Conservation (phyloP, 2,888 invertebrate species). For the Diplazon laetatorius region DNA sequence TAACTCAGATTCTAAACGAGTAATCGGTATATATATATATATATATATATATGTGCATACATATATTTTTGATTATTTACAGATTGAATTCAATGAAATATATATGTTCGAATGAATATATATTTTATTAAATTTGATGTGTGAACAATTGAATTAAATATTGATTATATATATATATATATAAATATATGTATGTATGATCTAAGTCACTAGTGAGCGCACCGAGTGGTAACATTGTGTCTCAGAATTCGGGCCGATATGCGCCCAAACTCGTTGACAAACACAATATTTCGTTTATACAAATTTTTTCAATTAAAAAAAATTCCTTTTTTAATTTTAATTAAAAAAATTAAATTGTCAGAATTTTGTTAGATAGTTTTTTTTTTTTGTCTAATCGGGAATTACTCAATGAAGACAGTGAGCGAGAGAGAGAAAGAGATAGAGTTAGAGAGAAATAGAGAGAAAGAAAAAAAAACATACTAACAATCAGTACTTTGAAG, state of each 20-base stretch:
- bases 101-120: too few relatives aligned
- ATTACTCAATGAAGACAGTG: conserved; percentile 21
- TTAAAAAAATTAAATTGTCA: too few relatives aligned
- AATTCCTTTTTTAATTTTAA: conserved; percentile 22
- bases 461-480: too few relatives aligned
- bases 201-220: conserved; percentile 59
- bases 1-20: conserved; percentile 29
- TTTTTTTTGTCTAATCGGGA: conserved; percentile 60
- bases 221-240: conserved; percentile 57
- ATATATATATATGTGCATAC: conserved; percentile 48
- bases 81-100: too few relatives aligned
- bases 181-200: conserved; percentile 31
- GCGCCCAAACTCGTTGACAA: conserved; percentile 23
- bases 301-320: too few relatives aligned
- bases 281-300: conserved; percentile 23
- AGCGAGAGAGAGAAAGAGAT: neutral
- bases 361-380: too few relatives aligned
- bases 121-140: too few relatives aligned
- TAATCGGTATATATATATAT: conserved; percentile 53
- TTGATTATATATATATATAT: conserved; percentile 28
- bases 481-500: too few relatives aligned
- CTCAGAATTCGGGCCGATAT: conserved; percentile 52
- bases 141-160: too few relatives aligned
- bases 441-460: too few relatives aligned
- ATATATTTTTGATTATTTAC: too few relatives aligned